phyloP scores from a whole-genome alignment of 2,113 vertebrate species.

The Nymphicus hollandicus region DNA sequence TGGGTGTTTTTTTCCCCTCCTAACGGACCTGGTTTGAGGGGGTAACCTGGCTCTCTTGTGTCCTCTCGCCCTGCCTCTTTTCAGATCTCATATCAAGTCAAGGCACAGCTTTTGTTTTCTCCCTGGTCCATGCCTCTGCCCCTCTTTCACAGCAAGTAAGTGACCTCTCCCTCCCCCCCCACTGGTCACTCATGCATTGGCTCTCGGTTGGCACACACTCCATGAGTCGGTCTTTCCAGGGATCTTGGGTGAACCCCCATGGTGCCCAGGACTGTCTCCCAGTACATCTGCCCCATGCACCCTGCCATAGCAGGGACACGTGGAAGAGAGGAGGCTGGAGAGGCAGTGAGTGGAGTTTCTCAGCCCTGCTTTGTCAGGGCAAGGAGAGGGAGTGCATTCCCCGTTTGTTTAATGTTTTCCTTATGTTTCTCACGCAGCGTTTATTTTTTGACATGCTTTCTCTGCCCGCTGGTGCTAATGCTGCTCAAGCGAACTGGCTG shows the following conservation, averaged over 20 bases:
- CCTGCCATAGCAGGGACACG: neutral
- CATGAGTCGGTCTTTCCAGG: neutral
- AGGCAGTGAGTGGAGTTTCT: conserved; percentile 41
- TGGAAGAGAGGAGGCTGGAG: neutral
- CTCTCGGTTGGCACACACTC: accelerated
- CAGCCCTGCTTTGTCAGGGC: conserved; percentile 34
- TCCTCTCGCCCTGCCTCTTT: neutral
- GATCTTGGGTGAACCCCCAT: neutral
- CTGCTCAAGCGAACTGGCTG: conserved; percentile 20
- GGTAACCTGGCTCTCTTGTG: neutral
- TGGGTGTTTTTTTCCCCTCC: neutral
- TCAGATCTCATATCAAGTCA: neutral
- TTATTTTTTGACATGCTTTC: conserved; percentile 65
- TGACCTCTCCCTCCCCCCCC: neutral
- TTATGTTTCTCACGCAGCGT: conserved; percentile 60
- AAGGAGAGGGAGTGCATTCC: conserved; percentile 45
- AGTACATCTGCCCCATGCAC: neutral
- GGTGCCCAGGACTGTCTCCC: accelerated
- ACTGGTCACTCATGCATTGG: neutral
- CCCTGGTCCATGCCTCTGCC: neutral
- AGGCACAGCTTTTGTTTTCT: neutral
- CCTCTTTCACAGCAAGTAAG: neutral
- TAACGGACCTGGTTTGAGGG: neutral
- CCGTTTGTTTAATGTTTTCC: conserved; percentile 74
- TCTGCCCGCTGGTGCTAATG: conserved; percentile 57